Conservation (phyloP, 2,113 vertebrate genomes). For the Pseudois nayaur region DNA sequence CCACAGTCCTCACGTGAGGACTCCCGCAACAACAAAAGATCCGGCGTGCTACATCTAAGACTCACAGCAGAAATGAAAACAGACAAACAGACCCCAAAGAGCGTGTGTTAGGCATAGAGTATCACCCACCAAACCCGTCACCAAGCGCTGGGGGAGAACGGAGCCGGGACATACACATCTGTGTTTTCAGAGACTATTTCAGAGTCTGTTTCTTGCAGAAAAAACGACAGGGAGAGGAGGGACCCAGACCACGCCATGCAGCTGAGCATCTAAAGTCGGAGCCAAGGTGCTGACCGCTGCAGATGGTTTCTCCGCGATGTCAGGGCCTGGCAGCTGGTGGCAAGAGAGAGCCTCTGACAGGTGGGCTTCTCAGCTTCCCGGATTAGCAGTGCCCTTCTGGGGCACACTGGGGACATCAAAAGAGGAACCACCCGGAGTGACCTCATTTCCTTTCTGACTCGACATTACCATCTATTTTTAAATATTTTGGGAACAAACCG, state of each 20-base stretch:
- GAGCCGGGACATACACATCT: rapidly evolving
- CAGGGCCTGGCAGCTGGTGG: conserved; percentile 41
- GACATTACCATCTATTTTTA: conserved; percentile 43
- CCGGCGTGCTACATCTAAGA: not conserved
- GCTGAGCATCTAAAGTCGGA: not conserved
- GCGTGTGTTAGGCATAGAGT: rapidly evolving
- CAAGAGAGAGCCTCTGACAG: conserved; percentile 32
- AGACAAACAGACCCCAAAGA: not conserved
- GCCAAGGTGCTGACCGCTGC: not conserved
- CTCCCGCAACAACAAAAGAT: not conserved
- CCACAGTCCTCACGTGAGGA: not conserved
- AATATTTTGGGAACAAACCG: not conserved
- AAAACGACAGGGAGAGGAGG: not conserved
- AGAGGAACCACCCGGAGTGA: conserved; percentile 27
- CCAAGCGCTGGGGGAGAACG: rapidly evolving
- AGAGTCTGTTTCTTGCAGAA: not conserved
- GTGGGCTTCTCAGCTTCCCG: conserved; percentile 53
- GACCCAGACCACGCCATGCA: not conserved
- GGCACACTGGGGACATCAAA: conserved; percentile 37
- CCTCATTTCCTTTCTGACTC: conserved; percentile 60
- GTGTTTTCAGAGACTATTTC: not conserved
- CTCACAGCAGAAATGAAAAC: not conserved
- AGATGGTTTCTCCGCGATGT: not conserved
- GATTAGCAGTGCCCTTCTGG: conserved; percentile 63
- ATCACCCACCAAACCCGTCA: not conserved